These are phyloP conservation scores for Matsumyia berberina DNA, from an alignment of 2,888 invertebrate species.

Conservation along the genomic window DNA sequence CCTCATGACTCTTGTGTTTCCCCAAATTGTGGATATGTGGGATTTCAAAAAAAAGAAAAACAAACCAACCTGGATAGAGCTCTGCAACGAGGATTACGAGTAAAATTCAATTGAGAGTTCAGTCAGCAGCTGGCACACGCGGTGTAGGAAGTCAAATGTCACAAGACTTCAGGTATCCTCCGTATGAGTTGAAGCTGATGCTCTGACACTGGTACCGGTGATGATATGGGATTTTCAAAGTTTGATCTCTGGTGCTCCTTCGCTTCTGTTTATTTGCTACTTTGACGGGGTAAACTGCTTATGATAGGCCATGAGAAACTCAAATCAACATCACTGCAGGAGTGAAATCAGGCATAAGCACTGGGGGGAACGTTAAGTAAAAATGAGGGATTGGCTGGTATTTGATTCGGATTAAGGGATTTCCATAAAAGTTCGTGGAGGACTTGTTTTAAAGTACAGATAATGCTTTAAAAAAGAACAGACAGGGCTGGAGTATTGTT, in stretches of 20 bases:
- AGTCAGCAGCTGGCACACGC: conserved; percentile 28
- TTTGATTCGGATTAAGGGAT: conserved; percentile 58
- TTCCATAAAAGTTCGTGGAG: conserved; percentile 20
- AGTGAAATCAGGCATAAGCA: conserved; percentile 50
- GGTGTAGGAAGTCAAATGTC: conserved; percentile 59
- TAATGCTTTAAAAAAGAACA: not conserved
- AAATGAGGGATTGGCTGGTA: conserved; percentile 55
- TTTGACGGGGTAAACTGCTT: conserved; percentile 67
- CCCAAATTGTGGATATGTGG: not conserved
- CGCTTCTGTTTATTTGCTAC: conserved; percentile 64
- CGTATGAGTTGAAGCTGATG: conserved; percentile 24
- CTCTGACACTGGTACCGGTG: conserved; percentile 40
- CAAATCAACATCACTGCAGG: conserved; percentile 59
- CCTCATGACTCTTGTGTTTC: conserved; percentile 45
- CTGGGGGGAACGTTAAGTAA: conserved; percentile 9
- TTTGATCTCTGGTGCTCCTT: conserved; percentile 50
- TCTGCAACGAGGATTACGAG: conserved; percentile 48
- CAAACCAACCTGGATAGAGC: conserved; percentile 36
- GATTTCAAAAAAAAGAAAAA: conserved; percentile 3
- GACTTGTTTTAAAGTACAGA: not conserved
- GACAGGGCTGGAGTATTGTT: not conserved
- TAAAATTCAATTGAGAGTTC: conserved; percentile 72
- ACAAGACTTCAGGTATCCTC: conserved; percentile 64
- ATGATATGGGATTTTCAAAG: conserved; percentile 64
- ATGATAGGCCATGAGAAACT: conserved; percentile 62